phyloP scores from a whole-genome alignment of 2,888 invertebrate genomes.

The Hemistola chrysoprasaria region DNA sequence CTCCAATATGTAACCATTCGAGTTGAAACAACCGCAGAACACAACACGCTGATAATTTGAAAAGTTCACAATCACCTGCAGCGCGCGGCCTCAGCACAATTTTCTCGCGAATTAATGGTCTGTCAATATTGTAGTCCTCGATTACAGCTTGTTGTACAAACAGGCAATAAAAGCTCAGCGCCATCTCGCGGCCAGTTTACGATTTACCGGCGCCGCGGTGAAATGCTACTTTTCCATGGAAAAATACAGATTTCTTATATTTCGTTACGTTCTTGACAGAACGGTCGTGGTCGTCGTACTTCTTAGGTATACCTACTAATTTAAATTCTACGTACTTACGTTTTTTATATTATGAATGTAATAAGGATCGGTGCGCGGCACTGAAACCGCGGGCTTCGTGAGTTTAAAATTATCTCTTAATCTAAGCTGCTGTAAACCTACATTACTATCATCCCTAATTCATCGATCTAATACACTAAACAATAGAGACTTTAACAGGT shows the following conservation, averaged over 20 bases:
- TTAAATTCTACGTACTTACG: too few species aligned
- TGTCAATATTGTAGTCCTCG: conserved; percentile 77
- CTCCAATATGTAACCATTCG: too few species aligned
- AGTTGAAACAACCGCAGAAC: conserved; percentile 60
- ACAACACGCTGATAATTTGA: conserved; percentile 76
- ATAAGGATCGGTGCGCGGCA: too few species aligned
- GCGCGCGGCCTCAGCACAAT: conserved; percentile 75
- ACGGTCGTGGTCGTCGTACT: too few species aligned
- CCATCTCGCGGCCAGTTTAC: conserved; percentile 70
- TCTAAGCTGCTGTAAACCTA: background rate
- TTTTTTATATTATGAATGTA: too few species aligned
- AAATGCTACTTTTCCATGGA: conserved; percentile 5
- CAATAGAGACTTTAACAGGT: too few species aligned
- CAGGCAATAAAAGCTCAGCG: conserved; percentile 68
- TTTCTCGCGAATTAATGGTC: conserved; percentile 80
- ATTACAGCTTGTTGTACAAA: conserved; percentile 76
- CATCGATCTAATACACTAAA: too few species aligned
- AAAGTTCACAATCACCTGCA: conserved; percentile 80
- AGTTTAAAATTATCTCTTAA: too few species aligned
- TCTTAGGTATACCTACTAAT: too few species aligned
- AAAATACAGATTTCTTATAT: conserved; percentile 10
- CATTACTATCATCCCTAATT: too few species aligned
- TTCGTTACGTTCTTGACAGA: too few species aligned
- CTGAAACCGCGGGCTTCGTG: too few species aligned
- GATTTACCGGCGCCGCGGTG: conserved; percentile 49